Percentiles rank a stretch among this genome's conserved stretches.
Conservation (phyloP, 2,888 invertebrate genomes). For the Crematogaster levior region DNA sequence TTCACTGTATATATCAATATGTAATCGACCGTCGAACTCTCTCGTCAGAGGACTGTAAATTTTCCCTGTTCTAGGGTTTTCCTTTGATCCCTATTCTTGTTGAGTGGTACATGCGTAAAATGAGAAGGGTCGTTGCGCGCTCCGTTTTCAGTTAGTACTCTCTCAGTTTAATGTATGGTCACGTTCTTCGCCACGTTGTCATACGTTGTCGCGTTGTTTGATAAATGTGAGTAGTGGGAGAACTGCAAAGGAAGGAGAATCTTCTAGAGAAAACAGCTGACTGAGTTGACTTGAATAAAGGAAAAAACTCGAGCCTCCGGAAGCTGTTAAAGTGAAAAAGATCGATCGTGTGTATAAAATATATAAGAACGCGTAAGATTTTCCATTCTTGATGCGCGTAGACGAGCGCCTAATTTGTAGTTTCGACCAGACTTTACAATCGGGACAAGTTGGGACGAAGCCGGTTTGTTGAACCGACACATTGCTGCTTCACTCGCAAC, state of each 20-base stretch:
- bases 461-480: conserved; percentile 11
- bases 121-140: not conserved
- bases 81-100: not conserved
- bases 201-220: no score
- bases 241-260: not conserved
- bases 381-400: not conserved
- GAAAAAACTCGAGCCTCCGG: not conserved
- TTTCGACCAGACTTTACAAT: not conserved
- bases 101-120: not conserved
- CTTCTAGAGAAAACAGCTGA: conserved; percentile 10
- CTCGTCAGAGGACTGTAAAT: not conserved
- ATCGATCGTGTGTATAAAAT: not conserved
- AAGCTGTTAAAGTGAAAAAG: not conserved
- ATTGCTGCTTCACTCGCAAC: not conserved
- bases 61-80: not conserved
- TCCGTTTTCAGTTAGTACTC: not conserved
- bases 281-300: not conserved
- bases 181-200: not conserved
- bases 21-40: not conserved
- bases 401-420: not conserved
- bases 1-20: not conserved
- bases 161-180: not conserved
- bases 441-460: not conserved
- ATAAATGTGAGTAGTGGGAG: not conserved
- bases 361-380: not conserved